Conservation (phyloP, 2,797 vertebrate species). For the Gambusia yucatana region DNA sequence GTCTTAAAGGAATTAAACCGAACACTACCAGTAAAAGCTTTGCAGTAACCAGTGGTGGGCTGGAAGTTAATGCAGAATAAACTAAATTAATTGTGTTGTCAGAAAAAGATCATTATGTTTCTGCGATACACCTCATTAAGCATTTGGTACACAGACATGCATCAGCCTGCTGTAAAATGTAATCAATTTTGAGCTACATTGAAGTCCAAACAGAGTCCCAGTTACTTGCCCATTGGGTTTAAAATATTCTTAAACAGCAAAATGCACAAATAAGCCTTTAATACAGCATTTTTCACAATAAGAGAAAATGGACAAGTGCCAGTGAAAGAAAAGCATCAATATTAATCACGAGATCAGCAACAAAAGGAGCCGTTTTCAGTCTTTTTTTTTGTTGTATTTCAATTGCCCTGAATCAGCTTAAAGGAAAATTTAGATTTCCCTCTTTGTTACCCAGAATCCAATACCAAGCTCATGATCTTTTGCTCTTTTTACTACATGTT, state of each 20-base stretch:
- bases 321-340: neutral
- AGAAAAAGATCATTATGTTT: neutral
- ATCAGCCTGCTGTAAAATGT: constrained; percentile 25
- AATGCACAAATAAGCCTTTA: constrained; percentile 7
- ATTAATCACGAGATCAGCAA: neutral
- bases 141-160: constrained; percentile 29
- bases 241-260: constrained; percentile 9
- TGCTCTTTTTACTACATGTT: constrained; percentile 14
- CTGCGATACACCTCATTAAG: constrained; percentile 1
- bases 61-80: neutral
- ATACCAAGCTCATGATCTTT: constrained; percentile 7
- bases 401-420: neutral
- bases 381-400: neutral
- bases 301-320: neutral
- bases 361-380: neutral
- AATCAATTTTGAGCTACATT: constrained; percentile 20
- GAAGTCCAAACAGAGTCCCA: constrained; percentile 18
- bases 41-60: neutral
- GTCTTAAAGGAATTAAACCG: neutral
- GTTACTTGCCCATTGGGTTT: constrained; percentile 3
- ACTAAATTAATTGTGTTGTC: neutral
- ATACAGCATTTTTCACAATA: neutral
- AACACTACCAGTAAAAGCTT: neutral
- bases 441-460: neutral
- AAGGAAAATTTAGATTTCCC: neutral